Evolutionary conservation across 1,140 invertebrate species (phyloP).

Genomic region (Chlorops oryzae): DNA sequence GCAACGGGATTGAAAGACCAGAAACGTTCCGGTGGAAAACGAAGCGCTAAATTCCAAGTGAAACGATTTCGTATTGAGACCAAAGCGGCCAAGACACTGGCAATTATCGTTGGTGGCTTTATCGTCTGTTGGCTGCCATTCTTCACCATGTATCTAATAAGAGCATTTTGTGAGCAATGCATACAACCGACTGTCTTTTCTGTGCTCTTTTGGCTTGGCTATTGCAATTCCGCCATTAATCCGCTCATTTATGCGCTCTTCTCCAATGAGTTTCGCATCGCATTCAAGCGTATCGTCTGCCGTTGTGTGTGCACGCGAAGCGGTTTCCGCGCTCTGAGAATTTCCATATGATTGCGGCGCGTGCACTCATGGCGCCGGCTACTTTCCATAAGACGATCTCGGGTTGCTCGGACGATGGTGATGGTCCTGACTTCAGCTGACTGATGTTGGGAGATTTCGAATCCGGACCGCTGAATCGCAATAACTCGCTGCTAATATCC

Average conservation of each 20-base stretch:
- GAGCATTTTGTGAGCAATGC: constrained; percentile 60
- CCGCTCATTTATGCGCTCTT: constrained; percentile 84
- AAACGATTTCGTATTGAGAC: constrained; percentile 67
- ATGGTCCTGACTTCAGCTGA: constrained; percentile 41
- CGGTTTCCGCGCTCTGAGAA: constrained; percentile 45
- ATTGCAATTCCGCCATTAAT: constrained; percentile 86
- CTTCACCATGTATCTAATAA: constrained; percentile 79
- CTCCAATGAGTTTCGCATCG: constrained; percentile 74
- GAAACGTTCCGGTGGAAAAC: constrained; percentile 48
- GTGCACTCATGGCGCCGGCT: constrained; percentile 40
- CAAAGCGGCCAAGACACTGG: constrained; percentile 85
- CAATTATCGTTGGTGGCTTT: constrained; percentile 87
- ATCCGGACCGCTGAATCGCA: constrained; percentile 28
- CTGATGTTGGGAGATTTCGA: constrained; percentile 39
- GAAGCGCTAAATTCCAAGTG: constrained; percentile 51
- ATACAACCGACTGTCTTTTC: constrained; percentile 71
- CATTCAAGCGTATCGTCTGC: constrained; percentile 73
- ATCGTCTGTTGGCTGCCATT: constrained; percentile 86
- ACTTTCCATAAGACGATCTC: constrained; percentile 46
- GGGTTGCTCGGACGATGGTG: constrained; percentile 43
- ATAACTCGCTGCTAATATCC: constrained; percentile 17
- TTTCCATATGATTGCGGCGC: constrained; percentile 45
- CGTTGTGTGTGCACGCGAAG: constrained; percentile 50
- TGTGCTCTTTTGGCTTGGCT: constrained; percentile 84
- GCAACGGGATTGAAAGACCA: constrained; percentile 42